Evolutionary conservation across 2,888 invertebrate genomes (phyloP).

Genomic region (Busseola fusca): DNA sequence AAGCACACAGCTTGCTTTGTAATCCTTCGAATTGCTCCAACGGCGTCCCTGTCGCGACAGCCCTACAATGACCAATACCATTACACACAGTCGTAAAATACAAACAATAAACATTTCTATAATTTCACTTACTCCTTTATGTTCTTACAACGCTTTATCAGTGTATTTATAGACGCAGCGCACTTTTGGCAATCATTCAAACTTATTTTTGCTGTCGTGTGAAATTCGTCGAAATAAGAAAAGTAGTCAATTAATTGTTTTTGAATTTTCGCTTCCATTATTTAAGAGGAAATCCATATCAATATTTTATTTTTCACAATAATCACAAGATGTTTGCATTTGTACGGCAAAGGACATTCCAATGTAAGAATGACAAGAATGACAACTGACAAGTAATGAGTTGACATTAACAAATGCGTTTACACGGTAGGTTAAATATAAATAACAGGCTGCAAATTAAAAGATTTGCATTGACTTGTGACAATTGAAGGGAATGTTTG

Average conservation of each 20-base stretch:
- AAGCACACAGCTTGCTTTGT: slow-evolving; percentile 79
- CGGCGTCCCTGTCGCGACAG: slow-evolving; percentile 79
- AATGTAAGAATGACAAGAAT: slow-evolving; percentile 17
- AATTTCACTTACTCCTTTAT: slow-evolving; percentile 83
- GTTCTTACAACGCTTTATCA: slow-evolving; percentile 85
- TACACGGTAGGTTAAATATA: slow-evolving; percentile 21
- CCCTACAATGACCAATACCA: slow-evolving; percentile 71
- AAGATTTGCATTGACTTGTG: neutral
- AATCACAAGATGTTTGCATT: slow-evolving; percentile 32
- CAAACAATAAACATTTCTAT: slow-evolving; percentile 59
- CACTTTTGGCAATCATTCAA: slow-evolving; percentile 87
- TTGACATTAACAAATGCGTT: slow-evolving; percentile 27
- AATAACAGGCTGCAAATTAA: neutral
- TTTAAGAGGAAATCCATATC: slow-evolving; percentile 66
- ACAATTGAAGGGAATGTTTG: neutral
- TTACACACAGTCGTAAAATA: slow-evolving; percentile 55
- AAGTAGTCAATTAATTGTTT: slow-evolving; percentile 87
- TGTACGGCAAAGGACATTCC: slow-evolving; percentile 3
- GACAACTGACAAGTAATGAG: slow-evolving; percentile 8
- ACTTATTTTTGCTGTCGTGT: slow-evolving; percentile 81
- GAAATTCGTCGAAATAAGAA: slow-evolving; percentile 85
- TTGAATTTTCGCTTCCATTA: slow-evolving; percentile 86
- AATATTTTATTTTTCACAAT: slow-evolving; percentile 39
- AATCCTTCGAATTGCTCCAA: slow-evolving; percentile 82
- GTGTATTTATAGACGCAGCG: slow-evolving; percentile 86